Base-by-base conservation (phyloP, 2,113 vertebrate species). In the Ictalurus furcatus region DNA sequence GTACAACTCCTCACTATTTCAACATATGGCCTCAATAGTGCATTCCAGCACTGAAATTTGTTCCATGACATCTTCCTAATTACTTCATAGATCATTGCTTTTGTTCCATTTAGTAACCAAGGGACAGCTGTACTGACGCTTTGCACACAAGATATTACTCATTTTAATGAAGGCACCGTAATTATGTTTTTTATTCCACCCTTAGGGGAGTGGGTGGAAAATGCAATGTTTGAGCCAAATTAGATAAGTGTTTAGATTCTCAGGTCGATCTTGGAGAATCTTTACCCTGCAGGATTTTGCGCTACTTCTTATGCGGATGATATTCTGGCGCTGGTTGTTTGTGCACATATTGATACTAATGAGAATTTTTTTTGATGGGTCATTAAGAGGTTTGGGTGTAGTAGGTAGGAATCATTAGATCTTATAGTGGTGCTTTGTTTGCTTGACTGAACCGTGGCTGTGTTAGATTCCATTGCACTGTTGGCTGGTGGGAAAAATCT, bases 61-160 rank as follows among this genome's bases (percentile, higher is more conserved):
- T 95, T 95, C 93, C 94, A 94, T 90, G 89, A 92, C 89, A 89
- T 93, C 94, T 92, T 91, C 93, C 93, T 95, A 95, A 96, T 95
- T 93, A 93, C 94, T 94, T 93, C 93, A 94, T 94, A 94, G 94
- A 95, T 96, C 94, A 94, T 94, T 91, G 92, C 93, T 91, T 40
- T 74, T 80, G 91, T 94, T 95, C 95, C 94, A 95, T 95, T 96
- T 95, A 92, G 93, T 95, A 94, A 95, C 94, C 95, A 94, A 93
- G 93, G 93, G 94, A 95, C 94, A 94, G 93, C 93, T 93, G 93
- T 93, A 93, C 92, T 91, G 65, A 89, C 63, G 89, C 93, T 92
- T 89, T 91, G 92, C 89, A 91, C 90, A 81, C 92, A 88, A 94
- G 92, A 93, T 94, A 93, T 94, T 85, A 94, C 92, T 95, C 89